Base-by-base conservation (phyloP, 2,797 vertebrate genomes). In the Furcifer pardalis region DNA sequence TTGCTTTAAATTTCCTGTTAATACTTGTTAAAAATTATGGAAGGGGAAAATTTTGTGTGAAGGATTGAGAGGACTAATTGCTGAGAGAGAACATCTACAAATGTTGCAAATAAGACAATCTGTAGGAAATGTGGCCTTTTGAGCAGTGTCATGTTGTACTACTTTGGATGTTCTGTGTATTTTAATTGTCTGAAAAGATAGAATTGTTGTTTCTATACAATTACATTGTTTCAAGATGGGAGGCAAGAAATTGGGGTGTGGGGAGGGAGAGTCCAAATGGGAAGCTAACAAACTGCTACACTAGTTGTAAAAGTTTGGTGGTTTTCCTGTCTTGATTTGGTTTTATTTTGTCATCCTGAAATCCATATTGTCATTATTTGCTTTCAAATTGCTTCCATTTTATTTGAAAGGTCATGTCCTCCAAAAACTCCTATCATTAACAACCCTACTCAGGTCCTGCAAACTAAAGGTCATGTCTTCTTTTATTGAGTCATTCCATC, bases 41-140 rank as follows among this genome's bases (percentile, higher is more conserved):
- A 9, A 5, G 27, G 1, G 42, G 2, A 56, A 69, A 17, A 93
- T 75, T 93, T 88, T 88, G 85, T 89, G 87, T 89, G 93, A 89
- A 94, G 91, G 85, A 88, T 86, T 87, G 83, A 89, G 66, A 85
- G 25, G 68, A n/a, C 76, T 95, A 95, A 93, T 89, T 90, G 66
- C 89, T 94, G 93, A 81, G 63, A 88, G 90, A 87, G 52, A 35
- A 88, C 84, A 92, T 87, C 76, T 89, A 76, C 85, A 92, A 88
- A 89, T 77, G 49, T 89, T 77, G 89, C 84, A 86, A 27, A 63
- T 90, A 75, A 86, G 89, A 71, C 76, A 91, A 88, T 90, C 65
- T 84, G 62, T 6, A 27, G 89, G 83, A 90, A 94, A 90, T 77
- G 37, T 86, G 90, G 87, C 83, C 91, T 89, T 90, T 56, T 88